A percentile compares a stretch with the other conserved stretches of the same genome.
phyloP scores from a whole-genome alignment of 2,797 vertebrate species.

The Spea hammondii region DNA sequence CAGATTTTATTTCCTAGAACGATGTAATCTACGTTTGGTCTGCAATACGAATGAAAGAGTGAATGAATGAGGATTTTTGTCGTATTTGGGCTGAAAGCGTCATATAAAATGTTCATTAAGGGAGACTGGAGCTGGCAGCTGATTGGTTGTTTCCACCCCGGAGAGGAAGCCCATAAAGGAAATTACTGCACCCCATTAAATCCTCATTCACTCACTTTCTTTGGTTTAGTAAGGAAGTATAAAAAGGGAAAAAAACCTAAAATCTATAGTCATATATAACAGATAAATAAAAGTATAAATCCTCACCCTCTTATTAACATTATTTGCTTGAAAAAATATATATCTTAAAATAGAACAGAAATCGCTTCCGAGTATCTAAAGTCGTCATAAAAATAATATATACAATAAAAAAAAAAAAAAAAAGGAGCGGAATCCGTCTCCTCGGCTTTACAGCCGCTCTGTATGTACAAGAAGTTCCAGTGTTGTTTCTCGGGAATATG shows the following conservation, averaged over 20 bases:
- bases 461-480: conserved; percentile 44
- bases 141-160: too few species aligned
- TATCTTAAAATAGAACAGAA: conserved; percentile 28
- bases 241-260: conserved; percentile 3
- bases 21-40: neutral
- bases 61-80: neutral
- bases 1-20: conserved; percentile 2
- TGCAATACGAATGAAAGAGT: neutral
- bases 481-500: conserved; percentile 38
- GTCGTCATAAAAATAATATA: conserved; percentile 42
- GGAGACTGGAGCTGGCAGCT: too few species aligned
- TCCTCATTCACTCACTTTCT: neutral
- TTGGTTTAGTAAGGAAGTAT: conserved; percentile 1
- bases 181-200: neutral
- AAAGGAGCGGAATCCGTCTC: neutral
- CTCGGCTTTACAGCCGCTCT: conserved; percentile 17
- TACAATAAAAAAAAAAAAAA: conserved; percentile 45
- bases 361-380: conserved; percentile 25
- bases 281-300: neutral
- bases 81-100: too few species aligned
- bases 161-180: neutral
- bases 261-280: neutral
- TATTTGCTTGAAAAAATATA: conserved; percentile 16
- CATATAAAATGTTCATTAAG: too few species aligned
- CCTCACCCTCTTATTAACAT: conserved; percentile 12